phyloP scores from a whole-genome alignment of 1,140 invertebrate species.

The Helicoverpa armigera region DNA sequence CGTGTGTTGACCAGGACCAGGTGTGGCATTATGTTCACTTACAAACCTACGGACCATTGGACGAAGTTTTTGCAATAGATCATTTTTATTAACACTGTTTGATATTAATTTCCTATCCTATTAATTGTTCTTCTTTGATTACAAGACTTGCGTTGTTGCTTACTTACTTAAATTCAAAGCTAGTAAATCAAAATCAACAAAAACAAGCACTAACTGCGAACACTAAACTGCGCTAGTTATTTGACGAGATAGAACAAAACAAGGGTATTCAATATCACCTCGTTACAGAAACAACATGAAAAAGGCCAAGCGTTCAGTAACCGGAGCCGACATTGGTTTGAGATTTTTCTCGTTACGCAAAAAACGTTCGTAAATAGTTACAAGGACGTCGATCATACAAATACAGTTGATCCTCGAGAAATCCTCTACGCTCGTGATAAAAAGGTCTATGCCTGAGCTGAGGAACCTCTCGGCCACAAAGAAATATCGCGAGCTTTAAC shows the following conservation, averaged over 20 bases:
- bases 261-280: not conserved
- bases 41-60: constrained; percentile 6
- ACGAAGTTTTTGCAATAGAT: constrained; percentile 6
- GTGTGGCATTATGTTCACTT: constrained; percentile 1
- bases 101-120: no score
- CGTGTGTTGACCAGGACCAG: no score
- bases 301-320: not conserved
- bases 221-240: no score
- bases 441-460: not conserved
- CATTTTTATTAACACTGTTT: not conserved
- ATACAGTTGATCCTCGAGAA: constrained; percentile 10
- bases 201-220: no score
- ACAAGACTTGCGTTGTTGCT: no score
- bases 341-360: not conserved
- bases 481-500: not conserved
- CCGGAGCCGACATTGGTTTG: not conserved
- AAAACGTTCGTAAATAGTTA: constrained; percentile 5
- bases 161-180: no score
- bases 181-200: no score
- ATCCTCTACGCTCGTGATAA: constrained; percentile 2
- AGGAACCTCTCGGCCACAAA: not conserved
- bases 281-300: not conserved
- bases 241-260: no score
- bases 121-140: no score
- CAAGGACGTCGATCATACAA: constrained; percentile 11